Base-by-base conservation (phyloP, 2,113 vertebrate species). In the Dipodomys ordii region DNA sequence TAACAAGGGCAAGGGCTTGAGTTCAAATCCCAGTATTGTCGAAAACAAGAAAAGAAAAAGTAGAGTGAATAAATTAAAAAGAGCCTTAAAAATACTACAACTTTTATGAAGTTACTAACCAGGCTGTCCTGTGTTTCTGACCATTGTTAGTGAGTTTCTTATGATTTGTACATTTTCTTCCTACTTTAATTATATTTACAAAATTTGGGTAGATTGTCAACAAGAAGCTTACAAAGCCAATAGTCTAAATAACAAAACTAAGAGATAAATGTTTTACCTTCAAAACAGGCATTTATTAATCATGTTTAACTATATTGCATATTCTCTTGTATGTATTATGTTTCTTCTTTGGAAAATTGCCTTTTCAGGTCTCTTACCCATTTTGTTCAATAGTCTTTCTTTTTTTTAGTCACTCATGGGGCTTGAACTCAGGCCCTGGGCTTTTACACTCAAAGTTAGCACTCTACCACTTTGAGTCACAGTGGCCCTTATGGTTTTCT, bases 331-430 rank as follows among this genome's bases (percentile, higher is more conserved):
- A 22, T 53, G 64, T 35, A 76, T 9, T 68, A 7, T 3, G 68
- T 65, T 60, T 90, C 77, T 87, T 72, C 39, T 93, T 79, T 91
- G 71, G 67, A 83, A 53, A 96, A 73, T 8, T 83, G 3, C 65
- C 27, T 83, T 3, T 46, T 64, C 19, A 6, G 35, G 6, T 67
- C 28, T 62, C 74, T 39, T 83, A 62, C 39, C 39, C 76, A 57
- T 49, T 78, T 32, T 83, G 23, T 49, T 86, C 15, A 57, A 57
- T 57, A 57, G 53, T 57, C 53, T 57, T 57, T 57, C 15, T 57
- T 18, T 57, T 57, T 57, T 57, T 57, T 13, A 4, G 53, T 13
- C 53, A 57, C 3, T 57, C 16, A 16, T 57, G 12, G 15, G 15
- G 53, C 53, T 57, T 57, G 13, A 57, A 57, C 53, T 57, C 53